Percentiles rank a stretch among this genome's conserved stretches.
These are phyloP conservation scores for Scyliorhinus canicula DNA, from an alignment of 2,797 vertebrate species.

Conservation along the genomic window DNA sequence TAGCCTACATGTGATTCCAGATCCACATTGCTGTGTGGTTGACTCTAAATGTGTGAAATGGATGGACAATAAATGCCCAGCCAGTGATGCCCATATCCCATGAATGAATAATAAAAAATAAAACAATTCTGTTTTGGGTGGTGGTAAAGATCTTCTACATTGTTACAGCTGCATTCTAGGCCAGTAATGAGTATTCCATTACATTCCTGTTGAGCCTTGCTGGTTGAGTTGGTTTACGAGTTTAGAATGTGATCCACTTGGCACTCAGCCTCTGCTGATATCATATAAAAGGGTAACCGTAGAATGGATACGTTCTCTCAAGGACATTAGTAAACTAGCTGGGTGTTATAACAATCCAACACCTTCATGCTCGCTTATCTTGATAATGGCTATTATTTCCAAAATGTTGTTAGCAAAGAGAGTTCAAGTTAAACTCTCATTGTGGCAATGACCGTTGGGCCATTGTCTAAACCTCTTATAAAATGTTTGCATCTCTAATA, in stretches of 20 bases:
- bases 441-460: neutral
- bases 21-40: too few relatives aligned
- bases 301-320: neutral
- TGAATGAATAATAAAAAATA: too few relatives aligned
- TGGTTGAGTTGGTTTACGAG: neutral
- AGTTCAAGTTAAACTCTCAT: neutral
- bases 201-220: neutral
- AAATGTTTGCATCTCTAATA: neutral
- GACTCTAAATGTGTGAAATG: too few relatives aligned
- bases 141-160: neutral
- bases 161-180: neutral
- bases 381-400: neutral
- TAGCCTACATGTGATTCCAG: too few relatives aligned
- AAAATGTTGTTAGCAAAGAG: neutral
- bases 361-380: neutral
- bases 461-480: neutral
- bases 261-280: neutral
- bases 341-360: neutral
- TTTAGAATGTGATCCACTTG: neutral
- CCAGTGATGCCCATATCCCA: too few relatives aligned
- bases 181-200: neutral
- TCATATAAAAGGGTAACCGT: neutral
- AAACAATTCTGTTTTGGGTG: neutral
- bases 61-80: too few relatives aligned
- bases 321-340: neutral